These are phyloP conservation scores for Myanophis thanlyinensis DNA, from an alignment of 2,113 vertebrate species.

Conservation along the genomic window DNA sequence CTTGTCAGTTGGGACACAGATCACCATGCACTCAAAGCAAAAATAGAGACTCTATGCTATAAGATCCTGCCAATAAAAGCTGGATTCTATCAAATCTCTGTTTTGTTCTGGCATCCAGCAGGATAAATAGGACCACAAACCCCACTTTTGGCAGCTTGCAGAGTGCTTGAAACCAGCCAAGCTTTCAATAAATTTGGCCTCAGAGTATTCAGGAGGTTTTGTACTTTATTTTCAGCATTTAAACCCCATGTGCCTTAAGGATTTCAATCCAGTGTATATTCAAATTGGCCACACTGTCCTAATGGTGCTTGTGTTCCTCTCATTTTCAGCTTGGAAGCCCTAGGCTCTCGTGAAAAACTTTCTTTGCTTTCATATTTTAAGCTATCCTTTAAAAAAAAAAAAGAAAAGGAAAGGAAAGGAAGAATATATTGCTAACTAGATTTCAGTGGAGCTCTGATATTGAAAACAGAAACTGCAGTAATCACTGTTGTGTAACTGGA, in stretches of 20 bases:
- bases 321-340: not conserved
- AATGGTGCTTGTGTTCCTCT: not conserved
- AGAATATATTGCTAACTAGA: slow-evolving; percentile 2
- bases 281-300: not conserved
- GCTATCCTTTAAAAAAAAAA: not conserved
- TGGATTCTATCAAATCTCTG: slow-evolving; percentile 32
- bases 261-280: slow-evolving; percentile 15
- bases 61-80: not conserved
- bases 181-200: slow-evolving; percentile 4
- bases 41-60: not conserved
- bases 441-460: not conserved
- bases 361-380: slow-evolving; percentile 7
- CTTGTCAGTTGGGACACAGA: not conserved
- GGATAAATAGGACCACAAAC: slow-evolving; percentile 27
- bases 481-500: slow-evolving; percentile 4
- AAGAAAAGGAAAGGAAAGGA: not conserved
- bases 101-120: slow-evolving; percentile 5
- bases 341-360: not conserved
- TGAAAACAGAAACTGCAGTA: slow-evolving; percentile 11
- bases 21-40: not conserved
- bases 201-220: slow-evolving; percentile 21
- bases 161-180: not conserved
- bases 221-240: slow-evolving; percentile 17
- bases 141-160: slow-evolving; percentile 15
- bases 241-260: slow-evolving; percentile 2